Evolutionary conservation across 2,797 vertebrate species (phyloP).

Genomic region (Anguilla anguilla): DNA sequence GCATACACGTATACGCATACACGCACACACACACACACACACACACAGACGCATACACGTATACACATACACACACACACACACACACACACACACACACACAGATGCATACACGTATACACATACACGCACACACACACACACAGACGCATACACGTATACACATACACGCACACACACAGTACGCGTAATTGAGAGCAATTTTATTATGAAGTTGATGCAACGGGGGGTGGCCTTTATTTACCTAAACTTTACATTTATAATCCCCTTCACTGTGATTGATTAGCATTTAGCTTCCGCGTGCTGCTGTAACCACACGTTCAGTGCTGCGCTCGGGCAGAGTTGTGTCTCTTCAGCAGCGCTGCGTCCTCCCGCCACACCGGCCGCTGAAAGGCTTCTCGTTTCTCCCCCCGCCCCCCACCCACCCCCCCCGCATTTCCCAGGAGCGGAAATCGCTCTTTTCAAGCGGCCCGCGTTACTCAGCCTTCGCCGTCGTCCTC

Average conservation of each 20-base stretch:
- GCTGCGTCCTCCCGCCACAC: background rate
- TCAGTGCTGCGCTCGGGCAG: background rate
- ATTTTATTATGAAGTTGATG: background rate
- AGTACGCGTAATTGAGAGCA: background rate
- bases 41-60: background rate
- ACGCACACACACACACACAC: constrained; percentile 7
- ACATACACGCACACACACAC: background rate
- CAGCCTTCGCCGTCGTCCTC: background rate
- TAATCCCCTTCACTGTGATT: background rate
- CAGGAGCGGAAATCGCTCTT: background rate
- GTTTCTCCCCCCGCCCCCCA: background rate
- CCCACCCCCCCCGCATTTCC: too few relatives aligned
- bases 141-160: background rate
- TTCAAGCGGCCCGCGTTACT: background rate
- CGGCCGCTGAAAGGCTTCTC: background rate
- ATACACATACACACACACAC: background rate
- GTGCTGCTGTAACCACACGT: background rate
- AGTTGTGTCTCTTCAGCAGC: background rate
- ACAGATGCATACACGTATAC: too few relatives aligned
- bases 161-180: too few relatives aligned
- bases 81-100: background rate
- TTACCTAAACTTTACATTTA: background rate
- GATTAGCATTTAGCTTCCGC: background rate
- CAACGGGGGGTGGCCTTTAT: background rate
- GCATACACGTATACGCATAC: constrained; percentile 5